Evolutionary conservation across 2,797 vertebrate species (phyloP), one percentile per base, ranked within the genome.

Genomic region (Takifugu ocellatus): DNA sequence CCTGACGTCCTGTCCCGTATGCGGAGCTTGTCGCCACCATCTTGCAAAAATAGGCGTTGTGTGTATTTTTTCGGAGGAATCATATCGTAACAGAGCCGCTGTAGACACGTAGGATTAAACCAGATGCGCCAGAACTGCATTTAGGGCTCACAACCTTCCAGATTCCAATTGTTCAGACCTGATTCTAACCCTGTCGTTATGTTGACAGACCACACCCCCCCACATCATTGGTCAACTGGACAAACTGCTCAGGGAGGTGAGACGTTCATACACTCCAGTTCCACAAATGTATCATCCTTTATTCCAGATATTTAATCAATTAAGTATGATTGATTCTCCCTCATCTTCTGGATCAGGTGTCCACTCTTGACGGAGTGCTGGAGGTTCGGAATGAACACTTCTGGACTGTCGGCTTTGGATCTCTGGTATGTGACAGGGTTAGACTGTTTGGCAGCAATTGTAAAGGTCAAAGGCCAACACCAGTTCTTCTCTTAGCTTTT

Each of bases 371-470:
- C 74, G 97, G 97, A 0, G 97, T 99, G 45, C 85, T 99, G 70
- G 96, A 99, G 89, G 95, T 99, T 56, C 86, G 96, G 43, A 99
- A 99, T 54, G 97, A 99, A 62, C 96, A 98, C 79, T 98, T 99
- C 83, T 99, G 97, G 97, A 98, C 95, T 0, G 81, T 98, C 3
- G 96, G 96, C 50, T 98, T 99, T 71, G 97, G 95, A n/a, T 94
- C 93, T 61, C 83, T 99, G 95, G 96, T 99, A 89, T 57, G 92
- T 89, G 25, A 43, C 5, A 5, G 16, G 15, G 14, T n/a, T n/a
- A 17, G 21, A 21, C 21, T 21, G 21, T 21, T 21, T 21, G 21
- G 21, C 42, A 44, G 14, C 29, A 6, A 8, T 7, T 8, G 31
- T 21, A 21, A 21, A 10, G 31, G 31, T 33, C 31, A 33, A 33